Evolutionary conservation across 2,888 invertebrate genomes (phyloP), one percentile per base, ranked within the genome.

Genomic region (Trichacis sp.): DNA sequence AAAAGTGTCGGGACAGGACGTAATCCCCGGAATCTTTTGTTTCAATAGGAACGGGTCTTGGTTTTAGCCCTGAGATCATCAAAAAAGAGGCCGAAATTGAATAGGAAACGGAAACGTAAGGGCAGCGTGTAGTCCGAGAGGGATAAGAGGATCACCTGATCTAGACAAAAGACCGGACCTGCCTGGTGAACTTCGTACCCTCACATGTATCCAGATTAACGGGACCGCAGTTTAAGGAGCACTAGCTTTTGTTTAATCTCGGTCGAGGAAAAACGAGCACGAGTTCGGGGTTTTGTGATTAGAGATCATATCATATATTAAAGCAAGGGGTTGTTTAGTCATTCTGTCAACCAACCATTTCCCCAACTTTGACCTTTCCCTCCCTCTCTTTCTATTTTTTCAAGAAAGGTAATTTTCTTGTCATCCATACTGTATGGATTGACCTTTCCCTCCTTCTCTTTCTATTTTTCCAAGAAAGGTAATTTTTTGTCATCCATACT

Each of bases 171-270:
- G 77, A 78, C 77, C 73, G 72, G 73, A 73, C 68, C 65, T 60
- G 54, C 45, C 55, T 49, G 60, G 70, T 64, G 57, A 57, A 64
- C 60, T 65, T 59, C 59, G 75, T 73, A 76, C 79, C 81, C 79
- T 79, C 79, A 75, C 78, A 83, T 83, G 83, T 83, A 83, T 81
- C 80, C 82, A 81, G 83, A 82, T 84, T 84, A 82, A 77, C 73
- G 76, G 64, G 9, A 42, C 42, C 42, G 74, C 83, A 83, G 83
- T 83, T 83, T 83, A 83, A 84, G 82, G 82, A 83, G 84, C 84
- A 83, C 83, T 83, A 72, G 80, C 80, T 78, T 81, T 77, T 75
- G 76, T 79, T 83, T 83, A 83, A 83, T 82, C 81, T 79, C 72
- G 69, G 69, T 63, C 65, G 63, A 69, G 69, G 65, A 69, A 69